phyloP scores from a whole-genome alignment of 2,888 invertebrate genomes.

The Arenicola marina region DNA sequence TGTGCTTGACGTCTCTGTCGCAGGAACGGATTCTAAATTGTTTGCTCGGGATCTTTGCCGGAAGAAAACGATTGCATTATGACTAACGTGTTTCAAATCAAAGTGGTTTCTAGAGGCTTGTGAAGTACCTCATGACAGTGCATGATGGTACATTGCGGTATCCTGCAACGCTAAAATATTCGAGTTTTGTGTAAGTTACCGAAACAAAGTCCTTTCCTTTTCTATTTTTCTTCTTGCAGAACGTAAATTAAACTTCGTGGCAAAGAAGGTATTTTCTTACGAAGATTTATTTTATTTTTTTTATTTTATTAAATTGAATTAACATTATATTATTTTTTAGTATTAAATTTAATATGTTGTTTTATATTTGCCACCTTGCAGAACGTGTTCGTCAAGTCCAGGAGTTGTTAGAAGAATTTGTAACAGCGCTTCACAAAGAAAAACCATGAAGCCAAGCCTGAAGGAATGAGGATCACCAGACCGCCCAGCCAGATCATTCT shows the following conservation, averaged over 20 bases:
- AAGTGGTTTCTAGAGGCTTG: no score
- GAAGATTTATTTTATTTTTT: not conserved
- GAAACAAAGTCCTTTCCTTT: no score
- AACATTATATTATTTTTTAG: not conserved
- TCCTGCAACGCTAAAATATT: no score
- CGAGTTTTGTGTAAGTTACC: not conserved
- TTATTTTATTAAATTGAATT: not conserved
- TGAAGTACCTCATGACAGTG: no score
- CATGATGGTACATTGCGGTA: no score
- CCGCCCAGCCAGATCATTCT: no score
- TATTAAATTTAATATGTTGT: not conserved
- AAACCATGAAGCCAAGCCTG: slow-evolving; percentile 69
- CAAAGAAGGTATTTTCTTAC: not conserved
- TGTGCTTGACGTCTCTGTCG: no score
- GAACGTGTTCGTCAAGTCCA: slow-evolving; percentile 94
- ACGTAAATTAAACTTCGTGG: not conserved
- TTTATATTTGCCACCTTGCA: slow-evolving; percentile 33
- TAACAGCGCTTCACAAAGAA: slow-evolving; percentile 93
- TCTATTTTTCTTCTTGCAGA: not conserved
- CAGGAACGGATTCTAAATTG: no score
- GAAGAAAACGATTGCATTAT: no score
- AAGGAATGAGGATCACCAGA: no score
- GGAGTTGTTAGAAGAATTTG: slow-evolving; percentile 97
- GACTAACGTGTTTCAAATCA: not conserved
- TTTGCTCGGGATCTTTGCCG: not conserved